These are phyloP conservation scores for Micropterix aruncella DNA, from an alignment of 2,888 invertebrate genomes.

Conservation along the genomic window DNA sequence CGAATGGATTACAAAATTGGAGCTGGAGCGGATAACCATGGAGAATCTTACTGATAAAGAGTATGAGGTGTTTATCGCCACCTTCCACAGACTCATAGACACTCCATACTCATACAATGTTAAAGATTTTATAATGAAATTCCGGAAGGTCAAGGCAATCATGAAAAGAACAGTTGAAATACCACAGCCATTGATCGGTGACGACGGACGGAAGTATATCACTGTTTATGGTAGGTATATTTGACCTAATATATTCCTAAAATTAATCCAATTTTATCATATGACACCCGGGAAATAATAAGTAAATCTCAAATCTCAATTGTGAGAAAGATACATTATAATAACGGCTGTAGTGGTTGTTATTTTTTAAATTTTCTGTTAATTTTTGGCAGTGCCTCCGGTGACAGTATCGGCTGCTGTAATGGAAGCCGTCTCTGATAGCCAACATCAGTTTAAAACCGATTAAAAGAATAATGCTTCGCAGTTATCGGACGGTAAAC, in stretches of 20 bases:
- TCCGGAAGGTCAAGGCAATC: conserved; percentile 42
- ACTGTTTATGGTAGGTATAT: conserved; percentile 45
- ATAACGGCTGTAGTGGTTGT: too few species aligned
- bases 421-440: too few species aligned
- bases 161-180: conserved; percentile 45
- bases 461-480: too few species aligned
- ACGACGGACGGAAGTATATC: conserved; percentile 55
- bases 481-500: too few species aligned
- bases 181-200: conserved; percentile 53
- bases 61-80: conserved; percentile 55
- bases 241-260: conserved; percentile 5
- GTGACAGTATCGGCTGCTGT: too few species aligned
- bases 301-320: too few species aligned
- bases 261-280: conserved; percentile 5
- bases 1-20: conserved; percentile 56
- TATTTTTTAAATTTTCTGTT: too few species aligned
- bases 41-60: conserved; percentile 54
- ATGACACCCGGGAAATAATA: too few species aligned
- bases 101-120: conserved; percentile 58
- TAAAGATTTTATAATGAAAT: conserved; percentile 62
- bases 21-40: conserved; percentile 47
- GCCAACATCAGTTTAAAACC: too few species aligned
- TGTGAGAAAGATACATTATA: too few species aligned
- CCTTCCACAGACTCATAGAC: conserved; percentile 54
- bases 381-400: too few species aligned